Conservation (phyloP, 2,888 invertebrate genomes). For the Ctenicera cuprea region DNA sequence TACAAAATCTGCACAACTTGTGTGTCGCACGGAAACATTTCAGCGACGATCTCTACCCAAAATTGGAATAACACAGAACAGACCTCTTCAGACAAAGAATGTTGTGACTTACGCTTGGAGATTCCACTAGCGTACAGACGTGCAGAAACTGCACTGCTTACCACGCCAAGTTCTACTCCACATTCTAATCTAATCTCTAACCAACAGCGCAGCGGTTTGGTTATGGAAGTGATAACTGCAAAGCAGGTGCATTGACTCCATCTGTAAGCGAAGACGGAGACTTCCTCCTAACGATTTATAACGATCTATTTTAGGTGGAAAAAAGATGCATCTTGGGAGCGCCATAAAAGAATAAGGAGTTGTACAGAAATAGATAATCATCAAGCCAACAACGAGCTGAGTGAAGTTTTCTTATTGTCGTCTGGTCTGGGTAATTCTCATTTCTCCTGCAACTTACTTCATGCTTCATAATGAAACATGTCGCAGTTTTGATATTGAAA, state of each 20-base stretch:
- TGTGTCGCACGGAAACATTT: slow-evolving; percentile 50
- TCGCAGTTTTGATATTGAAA: too few relatives aligned
- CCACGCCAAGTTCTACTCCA: not conserved
- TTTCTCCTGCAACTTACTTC: not conserved
- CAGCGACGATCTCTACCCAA: slow-evolving; percentile 16
- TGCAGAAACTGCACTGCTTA: not conserved
- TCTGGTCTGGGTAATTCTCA: slow-evolving; percentile 4
- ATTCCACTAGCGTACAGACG: slow-evolving; percentile 5
- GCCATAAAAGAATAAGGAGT: slow-evolving; percentile 11
- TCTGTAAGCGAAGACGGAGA: slow-evolving; percentile 21
- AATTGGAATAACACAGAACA: not conserved
- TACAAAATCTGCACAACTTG: slow-evolving; percentile 50
- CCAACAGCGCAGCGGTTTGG: not conserved
- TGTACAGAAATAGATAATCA: slow-evolving; percentile 15
- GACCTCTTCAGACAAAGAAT: not conserved
- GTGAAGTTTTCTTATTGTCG: slow-evolving; percentile 9
- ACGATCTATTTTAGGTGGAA: slow-evolving; percentile 21
- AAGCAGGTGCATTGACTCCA: slow-evolving; percentile 32
- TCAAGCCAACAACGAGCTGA: not conserved
- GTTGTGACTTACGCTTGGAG: not conserved
- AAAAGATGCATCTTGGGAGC: slow-evolving; percentile 12
- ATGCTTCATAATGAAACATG: too few relatives aligned
- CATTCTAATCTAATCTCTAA: not conserved
- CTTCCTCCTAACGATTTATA: slow-evolving; percentile 29
- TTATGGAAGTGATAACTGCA: slow-evolving; percentile 1